Percentiles rank a stretch among this genome's conserved stretches.
These are phyloP conservation scores for Phyto melanocephala DNA, from an alignment of 2,888 invertebrate species.

Conservation along the genomic window DNA sequence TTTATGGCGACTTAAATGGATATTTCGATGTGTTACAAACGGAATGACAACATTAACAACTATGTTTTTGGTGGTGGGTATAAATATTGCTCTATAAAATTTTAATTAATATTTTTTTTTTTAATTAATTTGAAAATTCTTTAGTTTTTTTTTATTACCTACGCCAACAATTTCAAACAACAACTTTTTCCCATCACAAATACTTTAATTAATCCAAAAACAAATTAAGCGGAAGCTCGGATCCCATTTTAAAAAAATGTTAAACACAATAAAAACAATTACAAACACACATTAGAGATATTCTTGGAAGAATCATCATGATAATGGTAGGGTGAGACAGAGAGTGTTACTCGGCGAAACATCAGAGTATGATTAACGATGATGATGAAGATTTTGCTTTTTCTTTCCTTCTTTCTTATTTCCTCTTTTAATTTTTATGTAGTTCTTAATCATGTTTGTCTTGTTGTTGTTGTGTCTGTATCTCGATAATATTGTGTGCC, in stretches of 20 bases:
- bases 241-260: neutral
- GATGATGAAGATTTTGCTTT: conserved; percentile 4
- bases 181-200: neutral
- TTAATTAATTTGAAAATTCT: too few relatives aligned
- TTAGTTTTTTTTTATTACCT: too few relatives aligned
- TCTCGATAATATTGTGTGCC: neutral
- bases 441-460: neutral
- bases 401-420: neutral
- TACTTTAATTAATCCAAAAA: neutral
- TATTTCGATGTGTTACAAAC: too few relatives aligned
- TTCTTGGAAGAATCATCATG: conserved; percentile 17
- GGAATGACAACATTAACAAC: too few relatives aligned
- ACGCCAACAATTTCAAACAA: too few relatives aligned
- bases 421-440: neutral
- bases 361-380: neutral
- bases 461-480: conserved; percentile 18
- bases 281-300: neutral
- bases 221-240: conserved; percentile 18
- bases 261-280: neutral
- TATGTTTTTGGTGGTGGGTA: too few relatives aligned
- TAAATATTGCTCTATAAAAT: too few relatives aligned
- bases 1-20: too few relatives aligned
- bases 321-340: neutral
- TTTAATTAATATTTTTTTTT: too few relatives aligned
- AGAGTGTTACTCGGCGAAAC: neutral